These are phyloP conservation scores for Tiliqua scincoides DNA, from an alignment of 2,113 vertebrate genomes.

Conservation along the genomic window DNA sequence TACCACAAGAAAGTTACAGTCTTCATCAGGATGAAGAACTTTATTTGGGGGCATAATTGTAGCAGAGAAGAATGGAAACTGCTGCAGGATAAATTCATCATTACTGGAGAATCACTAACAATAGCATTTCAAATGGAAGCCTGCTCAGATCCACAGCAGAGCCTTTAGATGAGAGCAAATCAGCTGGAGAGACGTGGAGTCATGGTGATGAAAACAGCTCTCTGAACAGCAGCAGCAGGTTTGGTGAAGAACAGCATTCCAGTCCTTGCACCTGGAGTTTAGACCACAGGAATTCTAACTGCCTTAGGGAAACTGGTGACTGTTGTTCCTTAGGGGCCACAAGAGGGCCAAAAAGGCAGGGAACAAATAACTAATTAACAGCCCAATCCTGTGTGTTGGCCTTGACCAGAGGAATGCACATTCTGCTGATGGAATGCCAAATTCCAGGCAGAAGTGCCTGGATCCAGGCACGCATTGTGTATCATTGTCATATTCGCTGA, in stretches of 20 bases:
- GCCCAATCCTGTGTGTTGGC: no score
- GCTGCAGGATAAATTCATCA: not conserved
- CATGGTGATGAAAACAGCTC: not conserved
- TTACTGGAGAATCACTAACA: not conserved
- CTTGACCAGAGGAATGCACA: no score
- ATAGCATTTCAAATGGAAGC: not conserved
- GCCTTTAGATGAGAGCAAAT: not conserved
- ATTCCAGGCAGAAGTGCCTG: no score
- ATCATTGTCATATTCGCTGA: no score
- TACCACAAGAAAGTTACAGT: constrained; percentile 30
- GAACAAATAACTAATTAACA: no score
- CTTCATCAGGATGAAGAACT: not conserved
- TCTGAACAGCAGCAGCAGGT: not conserved
- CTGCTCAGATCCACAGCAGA: not conserved
- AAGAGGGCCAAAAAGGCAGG: no score
- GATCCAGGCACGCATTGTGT: no score
- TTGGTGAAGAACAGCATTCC: not conserved
- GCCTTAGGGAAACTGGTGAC: no score
- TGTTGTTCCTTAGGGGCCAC: no score
- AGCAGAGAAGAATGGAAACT: not conserved
- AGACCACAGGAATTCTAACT: no score
- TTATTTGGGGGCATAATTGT: not conserved
- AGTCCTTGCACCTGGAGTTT: not conserved
- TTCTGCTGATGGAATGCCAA: no score
- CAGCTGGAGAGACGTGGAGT: not conserved